Evolutionary conservation across 2,888 invertebrate genomes (phyloP), one percentile per base, ranked within the genome.

Genomic region (Gerris lacustris): DNA sequence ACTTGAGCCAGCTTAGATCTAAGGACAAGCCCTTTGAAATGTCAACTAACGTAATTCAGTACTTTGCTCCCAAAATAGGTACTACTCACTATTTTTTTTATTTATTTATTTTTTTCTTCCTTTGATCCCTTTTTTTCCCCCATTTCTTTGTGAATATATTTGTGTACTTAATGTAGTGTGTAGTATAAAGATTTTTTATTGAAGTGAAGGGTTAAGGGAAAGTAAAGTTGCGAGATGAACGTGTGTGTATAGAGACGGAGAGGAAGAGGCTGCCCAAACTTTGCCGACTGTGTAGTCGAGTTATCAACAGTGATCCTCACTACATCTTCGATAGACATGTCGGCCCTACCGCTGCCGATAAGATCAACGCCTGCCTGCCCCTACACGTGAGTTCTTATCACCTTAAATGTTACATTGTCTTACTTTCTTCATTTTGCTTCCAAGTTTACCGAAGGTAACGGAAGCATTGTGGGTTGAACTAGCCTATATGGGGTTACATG

Each of bases 11-110:
- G 45, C 71, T 75, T 9, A 70, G 71, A 47, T 73, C 73, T 47
- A 71, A 73, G 45, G 74, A 72, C 67, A 75, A 73, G 44, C 73
- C 75, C 17, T 73, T 75, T 63, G 72, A 74, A 63, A 73, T 75
- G 74, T 64, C 73, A 45, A 73, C 75, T 31, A 75, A 75, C 68
- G 75, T 75, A 31, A 73, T 74, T 17, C 71, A 73, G 6, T 75
- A 74, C 68, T 74, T 75, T 47, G 17, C 68, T 7, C 69, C 72
- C 11, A 74, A 72, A 31, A 45, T 67, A 6, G 47, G 31, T 55
- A 31, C 31, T 31, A 31, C 31, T 31, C 5, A 11, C 1, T 55
- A 55, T 55, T 4, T 55, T 55, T 9, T 15, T 7, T 7, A 11
- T 47, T 7, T 47, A 47, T 47, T 47, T 47, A 7, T 47, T 7